Conservation (phyloP, 1,140 invertebrate genomes). For the Drosophila gunungcola region DNA sequence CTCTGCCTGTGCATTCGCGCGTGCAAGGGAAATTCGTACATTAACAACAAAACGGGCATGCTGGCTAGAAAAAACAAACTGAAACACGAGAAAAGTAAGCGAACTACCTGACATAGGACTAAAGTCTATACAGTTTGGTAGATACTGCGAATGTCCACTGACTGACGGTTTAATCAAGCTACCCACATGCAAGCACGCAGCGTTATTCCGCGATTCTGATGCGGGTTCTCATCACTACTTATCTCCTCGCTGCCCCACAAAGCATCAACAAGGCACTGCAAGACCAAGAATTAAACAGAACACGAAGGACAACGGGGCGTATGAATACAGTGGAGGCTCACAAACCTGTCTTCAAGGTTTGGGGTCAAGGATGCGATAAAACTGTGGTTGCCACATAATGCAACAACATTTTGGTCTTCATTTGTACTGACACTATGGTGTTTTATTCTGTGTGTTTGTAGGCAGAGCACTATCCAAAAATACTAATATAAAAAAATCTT, state of each 20-base stretch:
- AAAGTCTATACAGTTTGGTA: slow-evolving; percentile 36
- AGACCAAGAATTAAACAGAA: slow-evolving; percentile 40
- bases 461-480: too few relatives aligned
- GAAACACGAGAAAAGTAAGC: slow-evolving; percentile 5
- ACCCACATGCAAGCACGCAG: slow-evolving; percentile 74
- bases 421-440: too few relatives aligned
- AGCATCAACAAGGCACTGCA: slow-evolving; percentile 67
- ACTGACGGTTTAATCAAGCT: slow-evolving; percentile 46
- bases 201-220: slow-evolving; percentile 37
- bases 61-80: slow-evolving; percentile 12
- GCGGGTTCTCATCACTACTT: slow-evolving; percentile 34
- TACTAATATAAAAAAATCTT: too few relatives aligned
- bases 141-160: slow-evolving; percentile 29
- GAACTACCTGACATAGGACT: slow-evolving; percentile 38
- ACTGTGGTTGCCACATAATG: too few relatives aligned
- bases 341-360: neutral
- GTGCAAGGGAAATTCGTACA: slow-evolving; percentile 13
- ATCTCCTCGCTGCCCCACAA: slow-evolving; percentile 57
- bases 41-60: slow-evolving; percentile 41
- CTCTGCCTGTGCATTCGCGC: slow-evolving; percentile 17
- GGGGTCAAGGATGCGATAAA: too few relatives aligned
- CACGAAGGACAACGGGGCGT: neutral
- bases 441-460: too few relatives aligned
- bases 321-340: slow-evolving; percentile 1
- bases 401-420: too few relatives aligned